Percentiles rank a stretch among this genome's conserved stretches.
Conservation (phyloP, 2,797 vertebrate species). For the Gorsachius magnificus region DNA sequence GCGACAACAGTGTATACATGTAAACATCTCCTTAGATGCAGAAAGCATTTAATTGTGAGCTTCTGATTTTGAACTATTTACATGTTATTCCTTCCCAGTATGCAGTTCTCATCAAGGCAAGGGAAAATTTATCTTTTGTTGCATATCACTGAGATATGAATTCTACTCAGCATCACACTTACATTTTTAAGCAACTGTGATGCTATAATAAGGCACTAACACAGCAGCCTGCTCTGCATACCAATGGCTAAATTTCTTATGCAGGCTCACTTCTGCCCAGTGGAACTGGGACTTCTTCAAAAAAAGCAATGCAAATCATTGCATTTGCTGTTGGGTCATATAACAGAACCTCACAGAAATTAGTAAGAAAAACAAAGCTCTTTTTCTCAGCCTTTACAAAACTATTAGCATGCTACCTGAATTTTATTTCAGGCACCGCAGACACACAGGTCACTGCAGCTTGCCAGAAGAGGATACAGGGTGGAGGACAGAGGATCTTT, state of each 20-base stretch:
- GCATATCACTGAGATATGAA: not conserved
- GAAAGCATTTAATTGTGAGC: not conserved
- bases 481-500: not conserved
- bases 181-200: slow-evolving; percentile 23
- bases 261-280: slow-evolving; percentile 3
- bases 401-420: not conserved
- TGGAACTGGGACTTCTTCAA: not conserved
- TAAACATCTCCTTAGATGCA: not conserved
- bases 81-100: not conserved
- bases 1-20: not conserved
- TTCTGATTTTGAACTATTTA: not conserved
- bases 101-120: not conserved
- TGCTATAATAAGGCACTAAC: slow-evolving; percentile 10
- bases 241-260: slow-evolving; percentile 5
- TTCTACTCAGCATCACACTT: slow-evolving; percentile 15
- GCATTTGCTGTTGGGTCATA: not conserved
- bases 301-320: slow-evolving; percentile 20
- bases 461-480: not conserved
- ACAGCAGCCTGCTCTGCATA: not conserved
- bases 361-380: not conserved
- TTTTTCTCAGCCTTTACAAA: not conserved
- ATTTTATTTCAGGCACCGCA: not conserved
- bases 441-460: not conserved
- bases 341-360: not conserved
- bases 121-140: not conserved